These are phyloP conservation scores for Mixornis gularis DNA, from an alignment of 2,113 vertebrate genomes.

Conservation along the genomic window DNA sequence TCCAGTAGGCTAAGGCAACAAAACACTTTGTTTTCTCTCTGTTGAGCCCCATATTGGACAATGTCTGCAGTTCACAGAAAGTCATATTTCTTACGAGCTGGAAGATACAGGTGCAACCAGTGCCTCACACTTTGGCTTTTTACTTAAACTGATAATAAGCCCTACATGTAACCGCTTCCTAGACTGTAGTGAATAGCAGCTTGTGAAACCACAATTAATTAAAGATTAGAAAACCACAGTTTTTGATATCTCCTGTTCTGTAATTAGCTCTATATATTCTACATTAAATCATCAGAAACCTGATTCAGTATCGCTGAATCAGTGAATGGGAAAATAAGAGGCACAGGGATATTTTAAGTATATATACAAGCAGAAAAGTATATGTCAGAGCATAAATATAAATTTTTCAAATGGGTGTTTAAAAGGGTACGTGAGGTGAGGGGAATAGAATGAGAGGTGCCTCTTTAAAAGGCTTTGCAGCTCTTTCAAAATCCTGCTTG, in stretches of 20 bases:
- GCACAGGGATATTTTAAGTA: not conserved
- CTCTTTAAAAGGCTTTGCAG: not conserved
- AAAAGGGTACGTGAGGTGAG: not conserved
- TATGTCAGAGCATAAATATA: not conserved
- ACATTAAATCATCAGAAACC: conserved; percentile 16
- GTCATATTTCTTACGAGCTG: not conserved
- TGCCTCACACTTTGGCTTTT: not conserved
- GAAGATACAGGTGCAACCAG: not conserved
- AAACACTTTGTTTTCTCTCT: not conserved
- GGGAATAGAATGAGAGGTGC: not conserved
- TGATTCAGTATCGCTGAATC: not conserved
- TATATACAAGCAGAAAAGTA: not conserved
- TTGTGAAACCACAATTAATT: conserved; percentile 17
- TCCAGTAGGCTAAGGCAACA: not conserved
- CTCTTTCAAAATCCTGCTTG: not conserved
- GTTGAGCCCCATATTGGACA: not conserved
- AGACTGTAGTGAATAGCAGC: not conserved
- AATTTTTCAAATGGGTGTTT: not conserved
- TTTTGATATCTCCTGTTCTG: conserved; percentile 9
- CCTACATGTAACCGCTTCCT: conserved; percentile 38
- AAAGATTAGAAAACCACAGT: conserved; percentile 24
- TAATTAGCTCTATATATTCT: conserved; percentile 41
- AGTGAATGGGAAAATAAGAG: not conserved
- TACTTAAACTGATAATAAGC: conserved; percentile 3
- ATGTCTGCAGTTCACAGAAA: not conserved